Conservation (phyloP, 2,113 vertebrate genomes). For the Rhadina sibilatrix region DNA sequence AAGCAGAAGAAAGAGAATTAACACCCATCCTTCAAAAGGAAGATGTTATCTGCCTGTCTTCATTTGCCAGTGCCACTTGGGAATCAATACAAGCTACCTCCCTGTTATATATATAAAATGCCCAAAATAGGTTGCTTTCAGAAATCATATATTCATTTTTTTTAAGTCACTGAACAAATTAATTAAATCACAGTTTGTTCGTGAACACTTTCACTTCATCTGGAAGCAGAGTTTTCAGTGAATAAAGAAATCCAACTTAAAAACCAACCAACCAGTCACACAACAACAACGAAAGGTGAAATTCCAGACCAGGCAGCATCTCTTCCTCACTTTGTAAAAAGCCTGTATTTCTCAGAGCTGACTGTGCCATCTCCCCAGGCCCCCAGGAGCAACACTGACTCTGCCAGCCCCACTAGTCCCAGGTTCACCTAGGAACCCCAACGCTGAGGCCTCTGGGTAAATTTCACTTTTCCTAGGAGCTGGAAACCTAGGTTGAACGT, state of each 20-base stretch:
- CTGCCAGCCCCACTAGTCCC: background rate
- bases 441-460: background rate
- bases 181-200: background rate
- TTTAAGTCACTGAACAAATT: background rate
- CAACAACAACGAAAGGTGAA: no score
- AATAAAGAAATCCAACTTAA: background rate
- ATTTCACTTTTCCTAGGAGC: background rate
- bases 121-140: background rate
- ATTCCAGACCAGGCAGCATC: background rate
- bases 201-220: background rate
- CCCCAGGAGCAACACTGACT: background rate
- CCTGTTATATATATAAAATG: background rate
- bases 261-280: background rate
- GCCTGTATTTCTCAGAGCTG: background rate
- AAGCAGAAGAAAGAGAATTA: background rate
- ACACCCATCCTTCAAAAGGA: background rate
- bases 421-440: background rate
- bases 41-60: background rate
- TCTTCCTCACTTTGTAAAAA: background rate
- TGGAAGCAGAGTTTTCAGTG: background rate
- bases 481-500: background rate
- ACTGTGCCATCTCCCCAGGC: background rate
- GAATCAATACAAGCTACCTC: background rate
- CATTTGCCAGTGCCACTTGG: background rate
- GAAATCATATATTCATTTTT: background rate